These are phyloP conservation scores for Oligia latruncula DNA, from an alignment of 2,888 invertebrate genomes.

Conservation along the genomic window DNA sequence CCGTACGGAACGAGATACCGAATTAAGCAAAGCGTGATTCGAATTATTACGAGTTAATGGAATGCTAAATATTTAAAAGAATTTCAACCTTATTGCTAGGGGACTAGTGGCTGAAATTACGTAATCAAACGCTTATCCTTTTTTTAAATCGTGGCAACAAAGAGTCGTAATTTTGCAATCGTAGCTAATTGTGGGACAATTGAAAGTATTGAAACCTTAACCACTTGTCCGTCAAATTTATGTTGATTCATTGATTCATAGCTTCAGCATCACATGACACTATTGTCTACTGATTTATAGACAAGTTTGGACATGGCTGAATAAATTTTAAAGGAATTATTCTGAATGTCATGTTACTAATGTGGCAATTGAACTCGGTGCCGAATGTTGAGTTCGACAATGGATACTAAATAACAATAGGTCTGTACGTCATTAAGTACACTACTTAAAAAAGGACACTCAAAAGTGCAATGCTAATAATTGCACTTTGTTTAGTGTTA, in stretches of 20 bases:
- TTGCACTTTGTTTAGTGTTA: constrained; percentile 12
- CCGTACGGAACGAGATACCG: constrained; percentile 45
- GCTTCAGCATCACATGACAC: constrained; percentile 20
- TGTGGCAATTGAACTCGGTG: constrained; percentile 8
- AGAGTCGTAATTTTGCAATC: constrained; percentile 47
- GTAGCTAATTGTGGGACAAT: constrained; percentile 57
- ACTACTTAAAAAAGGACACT: too few relatives aligned
- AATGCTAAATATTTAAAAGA: constrained; percentile 30
- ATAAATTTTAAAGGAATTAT: constrained; percentile 21
- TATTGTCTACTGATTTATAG: constrained; percentile 33
- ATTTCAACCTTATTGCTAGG: constrained; percentile 48
- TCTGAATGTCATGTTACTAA: constrained; percentile 26
- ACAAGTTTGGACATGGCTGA: constrained; percentile 28
- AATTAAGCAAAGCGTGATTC: constrained; percentile 59
- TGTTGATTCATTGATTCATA: constrained; percentile 14
- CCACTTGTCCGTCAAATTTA: constrained; percentile 30
- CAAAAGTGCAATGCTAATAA: background rate
- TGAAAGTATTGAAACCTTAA: constrained; percentile 35
- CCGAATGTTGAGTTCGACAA: constrained; percentile 7
- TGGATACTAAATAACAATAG: constrained; percentile 17
- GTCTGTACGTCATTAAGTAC: background rate
- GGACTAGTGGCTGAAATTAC: constrained; percentile 14
- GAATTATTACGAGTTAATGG: constrained; percentile 51
- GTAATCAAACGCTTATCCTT: constrained; percentile 20
- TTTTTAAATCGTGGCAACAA: constrained; percentile 34